Conservation (phyloP, 2,888 invertebrate species). For the Chorisops tibialis region DNA sequence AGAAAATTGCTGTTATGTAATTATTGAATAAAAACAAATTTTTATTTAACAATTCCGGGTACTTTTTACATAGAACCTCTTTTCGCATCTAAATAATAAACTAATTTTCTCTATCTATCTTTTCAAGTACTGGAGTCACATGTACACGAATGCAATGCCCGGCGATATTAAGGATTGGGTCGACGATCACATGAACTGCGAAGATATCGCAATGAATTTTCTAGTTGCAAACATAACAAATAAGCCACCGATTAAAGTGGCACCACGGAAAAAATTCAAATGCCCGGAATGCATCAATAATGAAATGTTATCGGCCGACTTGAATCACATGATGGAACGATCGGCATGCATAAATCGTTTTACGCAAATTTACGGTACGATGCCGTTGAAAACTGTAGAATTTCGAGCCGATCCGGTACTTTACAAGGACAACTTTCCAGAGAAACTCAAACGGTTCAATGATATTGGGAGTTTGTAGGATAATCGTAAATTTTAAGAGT, state of each 20-base stretch:
- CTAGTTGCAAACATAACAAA: constrained; percentile 89
- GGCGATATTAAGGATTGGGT: constrained; percentile 83
- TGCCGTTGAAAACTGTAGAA: constrained; percentile 86
- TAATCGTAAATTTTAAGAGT: no score
- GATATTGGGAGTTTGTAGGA: constrained; percentile 80
- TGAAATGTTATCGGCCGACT: constrained; percentile 90
- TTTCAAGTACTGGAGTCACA: constrained; percentile 80
- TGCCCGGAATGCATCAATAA: constrained; percentile 92
- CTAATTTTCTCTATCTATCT: constrained; percentile 14
- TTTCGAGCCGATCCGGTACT: constrained; percentile 94
- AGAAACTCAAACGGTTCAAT: constrained; percentile 82
- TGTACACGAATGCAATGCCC: constrained; percentile 88
- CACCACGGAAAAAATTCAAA: constrained; percentile 94
- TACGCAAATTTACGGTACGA: constrained; percentile 74
- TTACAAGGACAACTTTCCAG: constrained; percentile 80
- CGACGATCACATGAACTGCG: constrained; percentile 95
- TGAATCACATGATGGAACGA: constrained; percentile 88
- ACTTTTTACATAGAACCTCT: no score
- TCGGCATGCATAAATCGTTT: constrained; percentile 85
- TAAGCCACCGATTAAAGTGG: constrained; percentile 92
- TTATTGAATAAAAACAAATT: no score
- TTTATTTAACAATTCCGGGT: no score
- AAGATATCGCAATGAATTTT: constrained; percentile 98
- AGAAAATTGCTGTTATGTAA: no score
- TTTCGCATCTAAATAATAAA: background rate